Evolutionary conservation across 2,797 vertebrate species (phyloP), one percentile per base, ranked within the genome.

Genomic region (Brachyrhaphis roseni): DNA sequence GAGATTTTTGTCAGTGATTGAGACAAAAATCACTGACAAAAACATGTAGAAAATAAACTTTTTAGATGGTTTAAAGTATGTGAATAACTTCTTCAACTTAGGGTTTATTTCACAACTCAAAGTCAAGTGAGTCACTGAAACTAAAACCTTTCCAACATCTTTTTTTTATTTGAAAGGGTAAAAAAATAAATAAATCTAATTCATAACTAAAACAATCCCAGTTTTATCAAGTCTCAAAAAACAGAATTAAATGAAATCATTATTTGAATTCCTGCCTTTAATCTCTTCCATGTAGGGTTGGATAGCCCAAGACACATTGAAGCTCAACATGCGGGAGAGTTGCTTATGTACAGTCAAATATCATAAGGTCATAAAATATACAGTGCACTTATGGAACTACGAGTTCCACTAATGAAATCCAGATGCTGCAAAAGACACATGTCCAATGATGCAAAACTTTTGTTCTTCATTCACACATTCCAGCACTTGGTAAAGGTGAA

Each of bases 391-490:
- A 26, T 4, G 8, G 20, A 41, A 41, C 20, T 68, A 26, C 10
- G 0, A 68, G 34, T 66, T 20, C 39, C 59, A 75, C 18, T 66
- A 45, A 79, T 76, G 34, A 82, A 82, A 78, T 13, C 16, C 55
- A 45, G 49, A 23, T 18, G 72, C 51, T 66, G 45, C 13, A n/a
- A 77, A 46, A 70, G 70, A 84, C 77, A 76, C 13, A 72, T 62
- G 70, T 77, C 34, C 8, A 45, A 75, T 31, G 68, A 83, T 57
- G 34, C 74, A 71, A 45, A 75, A 12, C 77, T 77, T 64, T 85
- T 76, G 31, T 28, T n/a, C 28, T 79, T 85, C 62, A 85, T 90
- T 89, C 75, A 86, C 80, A 86, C 84, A 36, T 88, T 82, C 55
- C 80, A 74, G 72, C 82, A 84, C 81, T 70, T 53, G 71, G 75